Base-by-base conservation (phyloP, 2,113 vertebrate species). In the Brachyhypopomus gauderio region DNA sequence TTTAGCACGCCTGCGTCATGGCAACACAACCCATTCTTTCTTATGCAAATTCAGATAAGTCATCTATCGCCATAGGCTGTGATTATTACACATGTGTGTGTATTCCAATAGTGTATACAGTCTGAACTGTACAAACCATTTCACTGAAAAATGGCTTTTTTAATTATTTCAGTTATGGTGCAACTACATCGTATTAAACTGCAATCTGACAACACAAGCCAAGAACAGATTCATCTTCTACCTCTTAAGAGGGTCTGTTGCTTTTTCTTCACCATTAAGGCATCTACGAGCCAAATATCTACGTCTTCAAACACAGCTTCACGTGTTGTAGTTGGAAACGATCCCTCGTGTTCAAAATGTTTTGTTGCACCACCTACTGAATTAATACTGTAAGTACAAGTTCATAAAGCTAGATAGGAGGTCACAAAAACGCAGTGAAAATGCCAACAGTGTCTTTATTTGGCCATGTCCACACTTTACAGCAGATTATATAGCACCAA, bases 361-460 rank as follows among this genome's bases (percentile, higher is more conserved):
- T 12, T 60, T 58, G 30, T 59, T 20, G 56, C 59, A 56, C 72
- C 72, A 75, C 20, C 72, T 75, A 36, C 16, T 60, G 72, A 60
- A 27, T 30, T 38, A 34, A 7, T 38, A 5, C 1, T 16, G 72
- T 22, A 75, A 60, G 17, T 38, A 20, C 72, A 75, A 16, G 56
- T 38, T 4, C 14, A 73, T 22, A 34, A 36, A 38, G 7, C 17
- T 59, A 12, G 3, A 11, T 4, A 69, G 17, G 8, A 2, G 63
- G 4, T 4, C 12, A 64, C 2, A 2, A 64, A 27, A 27, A 23
- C 25, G 23, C 9, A 64, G 23, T 12, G 9, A 8, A 23, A 62
- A 52, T 52, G 8, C 1, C 12, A 52, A 14, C 45, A 12, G 12
- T 12, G 25, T 23, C 6, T 3, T 62, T 62, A 12, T 1, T 62